Evolutionary conservation across 2,113 vertebrate species (phyloP), one percentile per base, ranked within the genome.

Genomic region (Shinisaurus crocodilurus): DNA sequence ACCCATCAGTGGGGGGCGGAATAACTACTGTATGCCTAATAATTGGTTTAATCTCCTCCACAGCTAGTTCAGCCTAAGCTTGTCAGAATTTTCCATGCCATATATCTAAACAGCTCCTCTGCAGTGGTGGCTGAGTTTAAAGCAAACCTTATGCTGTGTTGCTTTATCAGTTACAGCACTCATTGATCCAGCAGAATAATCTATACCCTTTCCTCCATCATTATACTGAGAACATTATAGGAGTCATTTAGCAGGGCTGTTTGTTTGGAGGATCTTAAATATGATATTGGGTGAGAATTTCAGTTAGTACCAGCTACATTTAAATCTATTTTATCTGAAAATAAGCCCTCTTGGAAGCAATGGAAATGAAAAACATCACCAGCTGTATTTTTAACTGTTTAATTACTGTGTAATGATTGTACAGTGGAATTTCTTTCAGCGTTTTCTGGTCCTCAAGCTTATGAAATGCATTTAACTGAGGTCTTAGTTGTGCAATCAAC

Each of bases 1-100:
- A 85, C 74, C 27, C 84, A 54, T 57, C 86, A 88, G 90, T 84
- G 86, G 80, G 90, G 84, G 72, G 86, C 37, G 25, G 72, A 88
- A 79, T 83, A 88, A 83, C 86, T 87, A 87, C 70, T 67, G 45
- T 77, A 91, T 23, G 60, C 72, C 32, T 91, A 76, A 88, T 88
- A 88, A 88, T 88, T 91, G 72, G 86, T 88, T 91, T 91, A 88
- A 88, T 88, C 81, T 91, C 86, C 86, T 91, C 70, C 8, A 50
- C 72, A 84, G 90, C 86, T 84, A 69, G 63, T 91, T 79, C 70
- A 88, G 70, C n/a, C 60, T 76, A 88, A 77, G 43, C 60, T 77
- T 83, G 45, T 88, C 80, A 88, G 90, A 84, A 57, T 84, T 91
- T 91, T 91, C 86, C 80, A 79, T 84, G 86, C 80, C 86, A 72